Conservation (phyloP, 1,140 invertebrate genomes). For the Colletes latitarsis region DNA sequence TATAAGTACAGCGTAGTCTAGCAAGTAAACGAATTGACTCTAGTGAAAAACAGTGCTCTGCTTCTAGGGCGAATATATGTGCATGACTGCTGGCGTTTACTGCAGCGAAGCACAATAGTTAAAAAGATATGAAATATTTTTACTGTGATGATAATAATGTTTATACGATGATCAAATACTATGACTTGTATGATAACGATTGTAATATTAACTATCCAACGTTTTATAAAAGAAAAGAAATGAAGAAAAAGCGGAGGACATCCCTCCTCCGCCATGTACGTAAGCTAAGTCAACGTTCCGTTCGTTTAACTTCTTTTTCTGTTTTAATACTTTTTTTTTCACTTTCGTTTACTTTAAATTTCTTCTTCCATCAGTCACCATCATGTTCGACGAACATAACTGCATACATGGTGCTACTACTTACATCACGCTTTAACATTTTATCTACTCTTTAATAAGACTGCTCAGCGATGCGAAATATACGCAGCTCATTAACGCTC, state of each 20-base stretch:
- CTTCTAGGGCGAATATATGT: slow-evolving; percentile 48
- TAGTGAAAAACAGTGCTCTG: slow-evolving; percentile 62
- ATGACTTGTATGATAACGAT: slow-evolving; percentile 74
- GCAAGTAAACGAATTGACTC: slow-evolving; percentile 64
- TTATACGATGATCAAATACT: slow-evolving; percentile 80
- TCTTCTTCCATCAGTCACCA: slow-evolving; percentile 50
- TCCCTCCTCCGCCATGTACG: slow-evolving; percentile 49
- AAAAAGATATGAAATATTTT: slow-evolving; percentile 80
- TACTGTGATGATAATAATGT: slow-evolving; percentile 83
- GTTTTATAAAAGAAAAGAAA: slow-evolving; percentile 68
- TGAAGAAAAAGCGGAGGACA: slow-evolving; percentile 42
- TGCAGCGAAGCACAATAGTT: slow-evolving; percentile 67
- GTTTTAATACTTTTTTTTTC: slow-evolving; percentile 18
- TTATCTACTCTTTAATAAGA: slow-evolving; percentile 67
- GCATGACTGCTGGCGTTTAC: slow-evolving; percentile 52
- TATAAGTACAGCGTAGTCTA: slow-evolving; percentile 53
- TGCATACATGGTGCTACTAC: slow-evolving; percentile 68
- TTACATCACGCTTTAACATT: slow-evolving; percentile 63
- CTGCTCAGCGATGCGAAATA: slow-evolving; percentile 61
- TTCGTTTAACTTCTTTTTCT: slow-evolving; percentile 56
- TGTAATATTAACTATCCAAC: slow-evolving; percentile 68
- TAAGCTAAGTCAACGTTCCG: slow-evolving; percentile 68
- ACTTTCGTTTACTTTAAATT: background rate
- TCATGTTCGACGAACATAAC: slow-evolving; percentile 56
- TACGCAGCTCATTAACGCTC: slow-evolving; percentile 53